phyloP scores from a whole-genome alignment of 2,888 invertebrate species.

The Epinotia demarniana region DNA sequence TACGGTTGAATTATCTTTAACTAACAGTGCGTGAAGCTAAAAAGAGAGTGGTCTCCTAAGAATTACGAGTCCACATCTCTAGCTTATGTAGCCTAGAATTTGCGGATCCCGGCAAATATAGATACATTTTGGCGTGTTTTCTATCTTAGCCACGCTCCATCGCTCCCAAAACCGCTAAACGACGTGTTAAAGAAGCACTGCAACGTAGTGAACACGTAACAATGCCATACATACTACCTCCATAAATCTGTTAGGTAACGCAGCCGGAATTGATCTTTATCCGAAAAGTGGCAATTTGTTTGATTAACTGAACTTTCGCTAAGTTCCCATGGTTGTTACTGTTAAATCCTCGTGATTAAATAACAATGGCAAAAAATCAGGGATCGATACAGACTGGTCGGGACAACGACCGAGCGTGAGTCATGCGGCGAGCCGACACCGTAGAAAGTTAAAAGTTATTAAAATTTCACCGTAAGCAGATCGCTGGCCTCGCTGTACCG shows the following conservation, averaged over 20 bases:
- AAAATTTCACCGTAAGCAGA: constrained; percentile 81
- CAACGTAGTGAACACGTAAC: constrained; percentile 5
- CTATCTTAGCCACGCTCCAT: constrained; percentile 22
- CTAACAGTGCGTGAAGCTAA: constrained; percentile 28
- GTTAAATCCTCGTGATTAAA: constrained; percentile 53
- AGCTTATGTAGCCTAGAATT: constrained; percentile 20
- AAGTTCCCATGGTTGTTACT: constrained; percentile 47
- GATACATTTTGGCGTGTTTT: constrained; percentile 16
- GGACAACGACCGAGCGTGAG: constrained; percentile 64
- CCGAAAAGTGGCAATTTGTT: constrained; percentile 19
- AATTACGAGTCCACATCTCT: not conserved
- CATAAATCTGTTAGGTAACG: constrained; percentile 29
- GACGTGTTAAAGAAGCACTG: not conserved
- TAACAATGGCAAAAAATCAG: constrained; percentile 50
- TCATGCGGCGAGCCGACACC: constrained; percentile 56
- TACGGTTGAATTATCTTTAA: constrained; percentile 15
- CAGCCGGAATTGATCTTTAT: constrained; percentile 9
- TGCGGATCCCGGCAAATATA: constrained; percentile 17
- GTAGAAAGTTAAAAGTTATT: constrained; percentile 80
- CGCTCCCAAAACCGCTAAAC: constrained; percentile 21
- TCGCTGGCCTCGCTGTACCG: constrained; percentile 62
- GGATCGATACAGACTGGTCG: constrained; percentile 56
- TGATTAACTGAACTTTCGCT: constrained; percentile 34
- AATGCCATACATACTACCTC: constrained; percentile 13
- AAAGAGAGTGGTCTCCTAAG: constrained; percentile 13